Percentiles rank a stretch among this genome's conserved stretches.
phyloP scores from a whole-genome alignment of 2,113 vertebrate species.

The Sceloporus undulatus region DNA sequence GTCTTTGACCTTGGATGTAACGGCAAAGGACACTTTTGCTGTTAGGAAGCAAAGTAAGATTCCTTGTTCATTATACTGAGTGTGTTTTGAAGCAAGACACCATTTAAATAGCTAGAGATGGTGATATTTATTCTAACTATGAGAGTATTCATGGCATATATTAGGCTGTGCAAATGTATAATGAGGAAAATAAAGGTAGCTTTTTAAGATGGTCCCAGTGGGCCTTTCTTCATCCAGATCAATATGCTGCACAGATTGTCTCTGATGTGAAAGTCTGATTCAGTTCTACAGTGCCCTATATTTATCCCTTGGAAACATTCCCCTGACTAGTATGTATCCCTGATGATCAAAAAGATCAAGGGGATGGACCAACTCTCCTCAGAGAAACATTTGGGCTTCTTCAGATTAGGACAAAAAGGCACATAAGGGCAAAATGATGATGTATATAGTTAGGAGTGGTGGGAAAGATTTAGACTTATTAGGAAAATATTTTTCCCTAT shows the following conservation, averaged over 20 bases:
- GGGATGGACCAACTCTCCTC: neutral
- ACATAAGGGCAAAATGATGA: neutral
- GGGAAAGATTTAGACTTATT: neutral
- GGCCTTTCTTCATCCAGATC: neutral
- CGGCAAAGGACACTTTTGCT: neutral
- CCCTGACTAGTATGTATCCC: neutral
- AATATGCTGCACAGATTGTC: neutral
- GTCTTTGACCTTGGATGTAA: neutral
- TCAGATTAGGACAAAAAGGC: neutral
- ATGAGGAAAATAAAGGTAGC: accelerated
- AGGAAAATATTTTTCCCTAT: neutral
- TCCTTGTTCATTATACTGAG: neutral
- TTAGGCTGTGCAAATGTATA: neutral
- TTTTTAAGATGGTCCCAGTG: accelerated
- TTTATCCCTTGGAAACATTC: neutral
- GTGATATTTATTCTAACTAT: neutral
- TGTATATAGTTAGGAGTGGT: neutral
- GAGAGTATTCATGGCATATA: neutral
- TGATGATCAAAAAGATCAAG: neutral
- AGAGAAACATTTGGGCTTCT: neutral
- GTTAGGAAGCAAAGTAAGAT: neutral
- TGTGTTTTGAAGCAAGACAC: neutral
- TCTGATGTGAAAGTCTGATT: neutral
- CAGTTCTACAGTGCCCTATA: neutral
- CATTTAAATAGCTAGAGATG: slow-evolving; percentile 12